Conservation (phyloP, 2,888 invertebrate species). For the Ophion ellenae region DNA sequence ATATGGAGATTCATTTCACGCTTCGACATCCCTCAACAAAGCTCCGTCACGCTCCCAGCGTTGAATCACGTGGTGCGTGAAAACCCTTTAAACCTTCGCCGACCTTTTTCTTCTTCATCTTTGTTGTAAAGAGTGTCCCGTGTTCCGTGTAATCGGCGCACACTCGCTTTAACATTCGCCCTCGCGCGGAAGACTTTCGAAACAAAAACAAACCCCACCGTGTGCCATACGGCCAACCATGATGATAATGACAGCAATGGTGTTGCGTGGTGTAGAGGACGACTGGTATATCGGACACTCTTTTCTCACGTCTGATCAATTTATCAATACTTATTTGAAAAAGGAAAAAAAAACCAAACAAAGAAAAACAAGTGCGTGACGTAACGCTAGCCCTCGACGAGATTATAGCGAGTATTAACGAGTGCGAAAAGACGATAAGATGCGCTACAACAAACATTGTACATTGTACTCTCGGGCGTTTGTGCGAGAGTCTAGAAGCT, state of each 20-base stretch:
- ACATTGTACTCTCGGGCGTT: conserved; percentile 4
- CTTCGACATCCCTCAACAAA: conserved; percentile 48
- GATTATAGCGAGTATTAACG: not conserved
- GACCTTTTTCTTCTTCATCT: conserved; percentile 27
- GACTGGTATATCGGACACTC: not conserved
- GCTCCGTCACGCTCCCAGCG: conserved; percentile 25
- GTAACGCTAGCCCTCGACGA: not conserved
- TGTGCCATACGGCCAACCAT: conserved; percentile 32
- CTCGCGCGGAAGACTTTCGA: conserved; percentile 30
- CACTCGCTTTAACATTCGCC: conserved; percentile 28
- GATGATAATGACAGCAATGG: conserved; percentile 1
- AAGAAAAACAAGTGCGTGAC: not conserved
- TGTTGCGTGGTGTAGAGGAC: not conserved
- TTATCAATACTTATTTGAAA: not conserved
- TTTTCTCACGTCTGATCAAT: not conserved
- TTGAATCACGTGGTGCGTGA: conserved; percentile 45
- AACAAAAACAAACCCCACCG: conserved; percentile 19
- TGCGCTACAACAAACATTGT: not conserved
- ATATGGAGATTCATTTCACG: conserved; percentile 32
- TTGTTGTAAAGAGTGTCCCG: conserved; percentile 26
- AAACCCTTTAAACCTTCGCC: conserved; percentile 46
- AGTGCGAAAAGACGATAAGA: not conserved
- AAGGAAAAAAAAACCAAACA: not conserved
- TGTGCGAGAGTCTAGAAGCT: conserved; percentile 33
- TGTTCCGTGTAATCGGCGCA: conserved; percentile 32